Conservation (phyloP, 2,113 vertebrate genomes). For the Uropsilus gracilis region DNA sequence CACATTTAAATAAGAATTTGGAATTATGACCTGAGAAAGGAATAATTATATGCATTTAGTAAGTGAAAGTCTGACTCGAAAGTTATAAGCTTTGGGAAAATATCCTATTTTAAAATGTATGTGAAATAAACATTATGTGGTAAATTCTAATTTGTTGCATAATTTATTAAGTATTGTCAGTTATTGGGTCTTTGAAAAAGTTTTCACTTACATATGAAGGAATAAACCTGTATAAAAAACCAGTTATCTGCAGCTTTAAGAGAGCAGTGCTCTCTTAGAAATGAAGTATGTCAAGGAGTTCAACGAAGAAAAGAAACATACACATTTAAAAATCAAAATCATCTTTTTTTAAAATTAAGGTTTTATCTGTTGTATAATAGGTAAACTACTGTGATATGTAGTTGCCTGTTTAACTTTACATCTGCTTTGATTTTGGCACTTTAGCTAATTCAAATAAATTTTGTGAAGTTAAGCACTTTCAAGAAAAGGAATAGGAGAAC, state of each 20-base stretch:
- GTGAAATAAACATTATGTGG: background rate
- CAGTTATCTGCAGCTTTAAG: conserved; percentile 51
- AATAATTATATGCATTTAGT: background rate
- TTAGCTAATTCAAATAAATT: conserved; percentile 97
- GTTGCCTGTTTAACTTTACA: conserved; percentile 97
- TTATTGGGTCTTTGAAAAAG: conserved; percentile 52
- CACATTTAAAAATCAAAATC: conserved; percentile 80
- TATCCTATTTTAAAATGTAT: background rate
- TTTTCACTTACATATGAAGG: background rate
- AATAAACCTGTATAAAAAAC: conserved; percentile 56
- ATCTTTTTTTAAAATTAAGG: conserved; percentile 85
- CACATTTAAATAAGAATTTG: background rate
- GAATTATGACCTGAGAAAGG: background rate
- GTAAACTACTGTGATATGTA: conserved; percentile 95
- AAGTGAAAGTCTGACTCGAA: background rate
- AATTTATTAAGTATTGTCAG: background rate
- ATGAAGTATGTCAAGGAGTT: conserved; percentile 77
- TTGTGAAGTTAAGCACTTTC: conserved; percentile 94
- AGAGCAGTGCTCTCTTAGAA: conserved; percentile 77
- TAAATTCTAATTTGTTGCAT: background rate
- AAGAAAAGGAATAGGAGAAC: conserved; percentile 92
- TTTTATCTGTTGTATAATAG: conserved; percentile 92
- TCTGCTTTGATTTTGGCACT: conserved; percentile 96
- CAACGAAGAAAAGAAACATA: conserved; percentile 71
- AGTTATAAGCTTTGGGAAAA: background rate